phyloP scores from a whole-genome alignment of 2,888 invertebrate species.

The Gryllus longicercus region DNA sequence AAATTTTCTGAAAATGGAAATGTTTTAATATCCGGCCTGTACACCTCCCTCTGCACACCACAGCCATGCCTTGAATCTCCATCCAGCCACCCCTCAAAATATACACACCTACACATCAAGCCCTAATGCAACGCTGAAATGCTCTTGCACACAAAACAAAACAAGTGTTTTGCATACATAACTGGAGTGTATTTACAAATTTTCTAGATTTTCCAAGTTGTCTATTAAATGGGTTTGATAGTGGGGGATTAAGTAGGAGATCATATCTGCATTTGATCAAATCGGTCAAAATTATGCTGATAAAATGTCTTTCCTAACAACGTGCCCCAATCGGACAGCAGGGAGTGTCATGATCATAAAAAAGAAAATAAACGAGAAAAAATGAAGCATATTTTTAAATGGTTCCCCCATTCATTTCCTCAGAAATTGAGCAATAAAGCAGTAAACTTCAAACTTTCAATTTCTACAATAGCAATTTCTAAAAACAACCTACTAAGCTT shows the following conservation, averaged over 20 bases:
- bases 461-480: neutral
- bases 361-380: neutral
- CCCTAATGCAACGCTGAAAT: neutral
- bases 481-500: neutral
- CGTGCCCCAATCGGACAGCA: neutral
- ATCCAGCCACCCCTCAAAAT: neutral
- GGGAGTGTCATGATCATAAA: constrained; percentile 1
- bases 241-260: neutral
- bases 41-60: neutral
- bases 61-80: neutral
- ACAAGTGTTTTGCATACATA: constrained; percentile 6
- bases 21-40: neutral
- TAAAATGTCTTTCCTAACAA: neutral
- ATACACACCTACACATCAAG: constrained; percentile 17
- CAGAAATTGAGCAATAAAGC: constrained; percentile 9
- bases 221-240: neutral
- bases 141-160: neutral
- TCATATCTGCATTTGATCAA: neutral
- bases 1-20: neutral
- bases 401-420: neutral
- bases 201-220: neutral
- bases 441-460: neutral
- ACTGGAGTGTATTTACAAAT: neutral
- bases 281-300: neutral
- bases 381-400: neutral